phyloP scores from a whole-genome alignment of 2,797 vertebrate species.

The Gephyroberyx darwinii region DNA sequence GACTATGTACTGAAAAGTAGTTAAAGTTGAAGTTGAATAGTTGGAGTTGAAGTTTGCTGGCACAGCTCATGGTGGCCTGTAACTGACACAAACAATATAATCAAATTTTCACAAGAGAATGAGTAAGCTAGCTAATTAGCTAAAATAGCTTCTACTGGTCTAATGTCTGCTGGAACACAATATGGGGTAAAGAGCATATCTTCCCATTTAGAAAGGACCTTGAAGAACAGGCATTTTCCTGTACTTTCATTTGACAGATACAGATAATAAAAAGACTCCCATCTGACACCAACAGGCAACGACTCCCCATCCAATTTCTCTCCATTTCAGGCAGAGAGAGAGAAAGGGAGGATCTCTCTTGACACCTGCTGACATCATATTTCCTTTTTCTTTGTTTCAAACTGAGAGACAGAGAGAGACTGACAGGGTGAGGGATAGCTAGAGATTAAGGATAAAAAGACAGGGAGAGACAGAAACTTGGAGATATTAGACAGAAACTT shows the following conservation, averaged over 20 bases:
- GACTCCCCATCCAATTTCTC: slow-evolving; percentile 57
- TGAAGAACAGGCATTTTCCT: slow-evolving; percentile 43
- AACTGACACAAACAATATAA: too few relatives aligned
- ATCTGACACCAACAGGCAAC: slow-evolving; percentile 53
- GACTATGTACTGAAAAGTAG: too few relatives aligned
- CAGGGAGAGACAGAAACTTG: slow-evolving; percentile 3
- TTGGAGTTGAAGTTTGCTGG: neutral
- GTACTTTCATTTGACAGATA: slow-evolving; percentile 49
- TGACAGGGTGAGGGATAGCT: slow-evolving; percentile 33
- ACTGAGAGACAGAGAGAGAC: slow-evolving; percentile 33
- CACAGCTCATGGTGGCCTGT: neutral
- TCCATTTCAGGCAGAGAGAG: slow-evolving; percentile 38
- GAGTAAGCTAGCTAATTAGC: too few relatives aligned
- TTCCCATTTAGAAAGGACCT: slow-evolving; percentile 42
- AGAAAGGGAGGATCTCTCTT: slow-evolving; percentile 36
- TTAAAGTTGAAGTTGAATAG: neutral
- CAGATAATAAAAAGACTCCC: slow-evolving; percentile 56
- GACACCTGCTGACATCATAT: slow-evolving; percentile 48
- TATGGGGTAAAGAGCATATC: slow-evolving; percentile 24
- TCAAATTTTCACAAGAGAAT: too few relatives aligned
- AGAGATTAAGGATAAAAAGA: slow-evolving; percentile 33
- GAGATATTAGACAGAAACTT: slow-evolving; percentile 2
- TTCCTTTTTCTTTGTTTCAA: slow-evolving; percentile 57
- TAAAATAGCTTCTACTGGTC: slow-evolving; percentile 12
- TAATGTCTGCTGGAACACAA: slow-evolving; percentile 38